Conservation (phyloP, 2,113 vertebrate species). For the Oncorhynchus mykiss region DNA sequence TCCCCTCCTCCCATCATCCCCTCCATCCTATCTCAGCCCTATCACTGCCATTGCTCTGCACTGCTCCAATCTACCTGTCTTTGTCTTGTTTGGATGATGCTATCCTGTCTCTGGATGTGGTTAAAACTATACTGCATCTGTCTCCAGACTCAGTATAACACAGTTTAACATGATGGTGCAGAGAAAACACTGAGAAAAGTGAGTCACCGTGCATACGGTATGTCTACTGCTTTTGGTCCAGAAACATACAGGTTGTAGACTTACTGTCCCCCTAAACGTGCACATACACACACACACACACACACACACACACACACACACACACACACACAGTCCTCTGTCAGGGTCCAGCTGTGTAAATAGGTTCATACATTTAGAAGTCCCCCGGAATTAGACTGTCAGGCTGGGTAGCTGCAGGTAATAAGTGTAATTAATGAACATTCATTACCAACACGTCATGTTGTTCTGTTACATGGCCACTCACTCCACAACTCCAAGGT, state of each 20-base stretch:
- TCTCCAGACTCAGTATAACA: constrained; percentile 26
- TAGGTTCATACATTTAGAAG: constrained; percentile 50
- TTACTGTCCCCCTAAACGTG: not conserved
- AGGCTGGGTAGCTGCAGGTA: constrained; percentile 18
- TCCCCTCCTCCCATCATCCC: not conserved
- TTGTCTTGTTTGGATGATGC: constrained; percentile 52
- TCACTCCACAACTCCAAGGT: constrained; percentile 32
- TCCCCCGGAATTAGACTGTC: constrained; percentile 25
- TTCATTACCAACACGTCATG: constrained; percentile 40
- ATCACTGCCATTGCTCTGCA: constrained; percentile 5
- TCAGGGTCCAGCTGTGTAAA: constrained; percentile 59
- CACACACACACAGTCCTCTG: not conserved
- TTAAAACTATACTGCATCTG: constrained; percentile 13
- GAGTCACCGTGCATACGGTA: not conserved
- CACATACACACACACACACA: constrained; percentile 13
- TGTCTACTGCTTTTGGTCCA: not conserved
- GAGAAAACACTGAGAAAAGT: constrained; percentile 11
- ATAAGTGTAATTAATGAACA: constrained; percentile 61
- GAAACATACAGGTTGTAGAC: not conserved
- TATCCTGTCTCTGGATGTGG: constrained; percentile 24
- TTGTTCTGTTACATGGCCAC: constrained; percentile 49
- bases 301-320: constrained; percentile 8
- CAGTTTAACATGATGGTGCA: not conserved
- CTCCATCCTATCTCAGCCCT: constrained; percentile 27
- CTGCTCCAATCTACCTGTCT: constrained; percentile 27